Evolutionary conservation across 2,113 vertebrate genomes (phyloP), one percentile per base, ranked within the genome.

Genomic region (Amia ocellicauda): DNA sequence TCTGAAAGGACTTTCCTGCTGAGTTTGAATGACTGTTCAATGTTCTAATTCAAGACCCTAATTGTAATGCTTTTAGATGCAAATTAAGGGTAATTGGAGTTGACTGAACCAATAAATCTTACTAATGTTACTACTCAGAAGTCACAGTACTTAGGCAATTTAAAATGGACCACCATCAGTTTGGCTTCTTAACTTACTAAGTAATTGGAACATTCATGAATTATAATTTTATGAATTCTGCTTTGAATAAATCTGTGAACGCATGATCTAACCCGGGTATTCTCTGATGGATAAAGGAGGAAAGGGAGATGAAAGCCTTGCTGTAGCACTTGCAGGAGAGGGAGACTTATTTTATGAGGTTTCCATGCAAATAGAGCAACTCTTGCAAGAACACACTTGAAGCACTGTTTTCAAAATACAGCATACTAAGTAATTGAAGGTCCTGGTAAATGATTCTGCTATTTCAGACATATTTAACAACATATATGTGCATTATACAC

Each of bases 71-170:
- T 88, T 85, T 82, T 73, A 72, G 80, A 83, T 85, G 83, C 80
- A 85, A 85, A 87, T 88, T 85, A 85, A 80, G 74, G 70, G 74
- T 77, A 86, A 84, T 88, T 87, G 83, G 76, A 85, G 63, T 73
- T 86, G 88, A 89, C 84, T 84, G 64, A 75, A 71, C 78, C 78
- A 76, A 83, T 89, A 90, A 88, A 90, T 88, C 81, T 70, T 58
- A 13, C 22, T 55, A 10, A 51, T 54, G 59, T 60, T 69, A 75
- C 75, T 63, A 72, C 65, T 84, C 79, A 83, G 79, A 83, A 77
- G 76, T 79, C 70, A 67, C 73, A 61, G 70, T 74, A 75, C 58
- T 45, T 65, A 72, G 85, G 80, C 84, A 80, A 66, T 77, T 73
- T 63, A 47, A 62, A 78, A 67, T 54, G 45, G 78, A 79, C 80